Percentiles rank a stretch among this genome's conserved stretches.
These are phyloP conservation scores for Bothrops jararaca DNA, from an alignment of 2,113 vertebrate species.

Conservation along the genomic window DNA sequence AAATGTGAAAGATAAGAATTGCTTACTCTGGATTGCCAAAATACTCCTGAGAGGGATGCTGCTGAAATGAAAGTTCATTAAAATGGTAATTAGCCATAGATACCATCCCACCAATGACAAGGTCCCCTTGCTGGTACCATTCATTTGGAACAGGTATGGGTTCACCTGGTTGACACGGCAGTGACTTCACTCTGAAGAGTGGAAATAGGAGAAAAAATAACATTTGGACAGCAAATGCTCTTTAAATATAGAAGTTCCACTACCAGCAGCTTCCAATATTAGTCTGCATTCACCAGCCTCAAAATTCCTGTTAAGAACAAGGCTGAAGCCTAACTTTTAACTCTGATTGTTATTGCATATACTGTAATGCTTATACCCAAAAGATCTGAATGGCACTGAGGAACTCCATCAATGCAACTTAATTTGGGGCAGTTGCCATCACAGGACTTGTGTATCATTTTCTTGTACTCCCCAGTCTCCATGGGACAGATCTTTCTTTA, in stretches of 20 bases:
- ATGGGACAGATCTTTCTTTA: background rate
- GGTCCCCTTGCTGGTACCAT: background rate
- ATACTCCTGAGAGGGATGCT: background rate
- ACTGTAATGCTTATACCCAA: background rate
- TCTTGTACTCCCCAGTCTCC: background rate
- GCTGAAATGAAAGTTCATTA: background rate
- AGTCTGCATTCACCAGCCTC: background rate
- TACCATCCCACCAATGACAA: background rate
- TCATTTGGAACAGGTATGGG: background rate
- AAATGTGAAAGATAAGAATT: background rate
- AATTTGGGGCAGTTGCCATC: background rate
- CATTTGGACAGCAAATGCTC: background rate
- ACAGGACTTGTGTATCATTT: background rate
- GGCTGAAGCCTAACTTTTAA: background rate
- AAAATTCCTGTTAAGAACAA: background rate
- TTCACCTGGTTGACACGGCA: background rate
- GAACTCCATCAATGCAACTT: background rate
- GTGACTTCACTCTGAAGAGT: background rate
- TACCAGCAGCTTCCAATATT: background rate
- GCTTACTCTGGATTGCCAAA: background rate
- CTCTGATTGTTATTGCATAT: background rate
- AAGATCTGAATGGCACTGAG: background rate
- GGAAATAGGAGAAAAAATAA: background rate
- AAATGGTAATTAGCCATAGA: background rate
- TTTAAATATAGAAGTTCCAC: background rate